Base-by-base conservation (phyloP, 2,888 invertebrate genomes). In the Ormyrus nitidulus region DNA sequence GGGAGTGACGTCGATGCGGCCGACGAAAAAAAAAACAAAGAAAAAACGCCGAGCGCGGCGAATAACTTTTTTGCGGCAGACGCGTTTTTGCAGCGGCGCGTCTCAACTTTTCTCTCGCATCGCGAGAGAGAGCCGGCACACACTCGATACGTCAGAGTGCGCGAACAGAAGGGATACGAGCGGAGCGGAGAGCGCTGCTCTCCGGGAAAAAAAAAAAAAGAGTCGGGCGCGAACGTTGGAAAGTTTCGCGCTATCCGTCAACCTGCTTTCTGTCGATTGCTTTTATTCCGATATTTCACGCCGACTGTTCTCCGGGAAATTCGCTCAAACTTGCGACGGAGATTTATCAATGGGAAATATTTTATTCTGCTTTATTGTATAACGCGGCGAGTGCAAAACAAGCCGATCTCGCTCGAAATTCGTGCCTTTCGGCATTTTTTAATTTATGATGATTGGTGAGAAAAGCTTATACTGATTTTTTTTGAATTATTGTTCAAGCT, bases 141-240 rank as follows among this genome's bases (percentile, higher is more conserved):
- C 56, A 62, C 51, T 76, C 54, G 69, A 76, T 76, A 76, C 69
- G 76, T 76, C 61, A 69, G 11, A 46, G 61, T 46, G 34, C 34
- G 34, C 34, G 34, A 34, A 34, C 34, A 34, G 34, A 34, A 34
- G 34, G 34, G 34, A 34, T 4, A 34, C 34, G 34, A 34, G 44
- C 68, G n/a, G 10, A 53, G 19, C 49, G 56, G 58, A 48, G 19
- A 13, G 13, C 49, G 11, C 65, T 4, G 59, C 66, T 69, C 46
- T 58, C 69, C n/a, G 9, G 13, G 6, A 13, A 48, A 64, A 34
- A 64, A 48, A 64, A 65, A 70, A 69, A 76, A 62, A 76, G 69
- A 61, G 62, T 61, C 64, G 44, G 4, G 46, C 46, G 53, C 19
- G 54, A 34, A 34, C 54, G 34, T 10, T 46, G 10, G 58, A 74